Base-by-base conservation (phyloP, 2,113 vertebrate genomes). In the Tonatia bakeri region DNA sequence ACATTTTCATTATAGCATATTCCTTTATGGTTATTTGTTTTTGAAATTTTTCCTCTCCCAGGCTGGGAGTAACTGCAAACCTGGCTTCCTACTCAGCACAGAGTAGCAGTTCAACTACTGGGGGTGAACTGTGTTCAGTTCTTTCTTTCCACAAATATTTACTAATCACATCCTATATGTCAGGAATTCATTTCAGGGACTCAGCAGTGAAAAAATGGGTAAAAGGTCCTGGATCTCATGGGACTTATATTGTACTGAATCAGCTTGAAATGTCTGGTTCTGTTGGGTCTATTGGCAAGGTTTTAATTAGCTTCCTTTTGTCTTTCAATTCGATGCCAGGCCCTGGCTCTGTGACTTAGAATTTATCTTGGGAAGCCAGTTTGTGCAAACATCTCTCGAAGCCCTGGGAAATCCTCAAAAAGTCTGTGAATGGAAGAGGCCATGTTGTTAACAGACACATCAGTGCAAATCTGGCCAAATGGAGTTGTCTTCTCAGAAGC, bases 401-500 rank as follows among this genome's bases (percentile, higher is more conserved):
- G 67, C 77, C 77, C 91, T 65, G 61, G 85, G 67, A 95, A 96
- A 88, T 81, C 90, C 61, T 82, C 38, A 31, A 56, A 61, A 92
- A 69, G 65, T 50, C 64, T 40, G 10, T 81, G 70, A 92, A 92
- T 24, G 7, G 0, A 83, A 65, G 72, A 87, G 77, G 67, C 61
- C 20, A 0, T 85, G 81, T 82, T 81, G 87, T 76, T 76, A 94
- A 94, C 67, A 96, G 67, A 59, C 28, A 82, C 0, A 79, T 54
- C 43, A 24, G 61, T 6, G 1, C 2, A 14, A 64, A 77, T 85
- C 91, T 96, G 82, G 85, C 95, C 95, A 95, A 96, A 86, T 91
- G 91, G 95, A 95, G 85, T 75, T 95, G 93, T 97, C 91, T 96
- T 91, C 93, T 54, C 95, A 72, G 72, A 92, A 91, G 86, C 33